Evolutionary conservation across 2,888 invertebrate genomes (phyloP).

Genomic region (Diadegma fenestrale): DNA sequence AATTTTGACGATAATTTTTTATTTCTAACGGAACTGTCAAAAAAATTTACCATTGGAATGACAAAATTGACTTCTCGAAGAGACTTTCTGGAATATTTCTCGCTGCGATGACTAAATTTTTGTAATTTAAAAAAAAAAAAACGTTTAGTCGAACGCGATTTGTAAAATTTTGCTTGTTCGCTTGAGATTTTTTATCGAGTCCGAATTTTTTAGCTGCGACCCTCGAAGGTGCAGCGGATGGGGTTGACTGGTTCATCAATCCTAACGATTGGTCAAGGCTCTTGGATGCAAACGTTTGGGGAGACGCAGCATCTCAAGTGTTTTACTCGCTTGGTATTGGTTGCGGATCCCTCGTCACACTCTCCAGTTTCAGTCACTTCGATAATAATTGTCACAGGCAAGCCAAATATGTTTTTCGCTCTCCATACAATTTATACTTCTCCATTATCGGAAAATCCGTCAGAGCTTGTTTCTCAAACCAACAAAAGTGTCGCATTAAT

Average conservation of each 20-base stretch:
- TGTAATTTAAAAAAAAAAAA: no score
- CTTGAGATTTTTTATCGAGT: not conserved
- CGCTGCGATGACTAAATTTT: no score
- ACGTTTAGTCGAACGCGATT: no score
- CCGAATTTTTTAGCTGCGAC: conserved; percentile 86
- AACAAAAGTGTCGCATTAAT: not conserved
- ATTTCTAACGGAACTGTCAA: no score
- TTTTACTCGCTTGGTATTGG: conserved; percentile 94
- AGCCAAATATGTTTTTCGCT: conserved; percentile 2
- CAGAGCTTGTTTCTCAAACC: not conserved
- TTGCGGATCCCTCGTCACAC: conserved; percentile 90
- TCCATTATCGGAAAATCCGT: not conserved
- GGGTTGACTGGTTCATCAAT: conserved; percentile 90
- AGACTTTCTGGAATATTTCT: no score
- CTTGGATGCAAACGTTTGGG: conserved; percentile 90
- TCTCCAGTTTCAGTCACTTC: conserved; percentile 91
- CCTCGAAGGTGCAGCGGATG: conserved; percentile 89
- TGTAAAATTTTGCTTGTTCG: not conserved
- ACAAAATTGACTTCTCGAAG: no score
- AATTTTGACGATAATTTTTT: no score
- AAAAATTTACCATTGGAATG: no score
- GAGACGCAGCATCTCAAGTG: conserved; percentile 93
- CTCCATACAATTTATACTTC: not conserved
- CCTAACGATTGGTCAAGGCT: conserved; percentile 90
- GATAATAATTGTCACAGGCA: conserved; percentile 89